Evolutionary conservation across 1,140 invertebrate genomes (phyloP).

Genomic region (Temnothorax nylanderi): DNA sequence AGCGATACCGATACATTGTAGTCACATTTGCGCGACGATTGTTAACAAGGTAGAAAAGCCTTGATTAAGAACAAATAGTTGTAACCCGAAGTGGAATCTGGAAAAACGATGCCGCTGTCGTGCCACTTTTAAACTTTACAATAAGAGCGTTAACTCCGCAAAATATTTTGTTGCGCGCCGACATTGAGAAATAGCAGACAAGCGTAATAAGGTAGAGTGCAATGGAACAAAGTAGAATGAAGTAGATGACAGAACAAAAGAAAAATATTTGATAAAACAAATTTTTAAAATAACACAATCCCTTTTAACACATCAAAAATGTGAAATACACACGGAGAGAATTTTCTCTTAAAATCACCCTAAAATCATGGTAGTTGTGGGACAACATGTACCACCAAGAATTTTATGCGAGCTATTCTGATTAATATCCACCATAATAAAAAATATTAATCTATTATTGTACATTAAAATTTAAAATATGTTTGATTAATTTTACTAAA

Average conservation of each 20-base stretch:
- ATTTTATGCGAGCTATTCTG: no score
- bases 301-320: not conserved
- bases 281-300: not conserved
- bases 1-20: slow-evolving; percentile 40
- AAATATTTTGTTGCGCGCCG: slow-evolving; percentile 11
- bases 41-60: not conserved
- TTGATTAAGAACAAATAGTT: not conserved
- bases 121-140: not conserved
- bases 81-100: not conserved
- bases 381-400: no score
- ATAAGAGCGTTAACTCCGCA: not conserved
- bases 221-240: not conserved
- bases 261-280: not conserved
- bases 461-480: no score
- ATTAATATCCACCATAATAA: no score
- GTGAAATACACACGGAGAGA: no score
- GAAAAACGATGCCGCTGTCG: not conserved
- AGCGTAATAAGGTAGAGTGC: not conserved
- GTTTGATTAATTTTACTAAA: no score
- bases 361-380: no score
- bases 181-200: not conserved
- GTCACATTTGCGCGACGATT: slow-evolving; percentile 24
- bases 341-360: no score
- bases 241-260: not conserved
- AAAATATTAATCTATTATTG: no score